Percentiles rank a stretch among this genome's conserved stretches.
Evolutionary conservation across 1,140 invertebrate genomes (phyloP).

Genomic region (Solen grandis): DNA sequence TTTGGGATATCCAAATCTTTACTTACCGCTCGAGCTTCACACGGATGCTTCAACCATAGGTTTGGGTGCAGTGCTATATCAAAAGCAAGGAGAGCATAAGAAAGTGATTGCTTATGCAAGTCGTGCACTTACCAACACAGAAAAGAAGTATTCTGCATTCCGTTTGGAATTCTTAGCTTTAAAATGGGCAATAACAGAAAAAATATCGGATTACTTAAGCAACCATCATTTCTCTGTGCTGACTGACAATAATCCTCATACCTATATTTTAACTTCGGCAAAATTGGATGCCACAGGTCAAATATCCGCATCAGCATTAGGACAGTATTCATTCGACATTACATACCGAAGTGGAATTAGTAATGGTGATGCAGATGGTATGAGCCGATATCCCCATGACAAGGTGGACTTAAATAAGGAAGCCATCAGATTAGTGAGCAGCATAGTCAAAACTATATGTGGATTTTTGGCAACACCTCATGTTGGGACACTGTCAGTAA

Average conservation of each 20-base stretch:
- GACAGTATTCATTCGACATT: background rate
- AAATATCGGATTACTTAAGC: background rate
- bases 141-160: constrained; percentile 6
- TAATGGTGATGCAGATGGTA: background rate
- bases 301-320: background rate
- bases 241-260: constrained; percentile 7
- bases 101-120: background rate
- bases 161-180: constrained; percentile 12
- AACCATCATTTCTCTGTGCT: background rate
- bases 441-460: no score
- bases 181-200: no score
- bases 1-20: background rate
- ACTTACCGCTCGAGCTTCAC: constrained; percentile 1
- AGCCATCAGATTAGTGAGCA: no score
- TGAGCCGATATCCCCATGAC: background rate
- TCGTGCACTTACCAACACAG: background rate
- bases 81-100: background rate
- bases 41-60: background rate
- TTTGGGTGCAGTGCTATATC: background rate
- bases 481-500: no score
- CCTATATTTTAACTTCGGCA: background rate
- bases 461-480: no score
- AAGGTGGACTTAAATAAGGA: background rate
- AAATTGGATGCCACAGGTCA: background rate
- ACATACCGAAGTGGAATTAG: background rate